These are phyloP conservation scores for Eulemur rubriventer DNA, from an alignment of 2,797 vertebrate species.

Conservation along the genomic window DNA sequence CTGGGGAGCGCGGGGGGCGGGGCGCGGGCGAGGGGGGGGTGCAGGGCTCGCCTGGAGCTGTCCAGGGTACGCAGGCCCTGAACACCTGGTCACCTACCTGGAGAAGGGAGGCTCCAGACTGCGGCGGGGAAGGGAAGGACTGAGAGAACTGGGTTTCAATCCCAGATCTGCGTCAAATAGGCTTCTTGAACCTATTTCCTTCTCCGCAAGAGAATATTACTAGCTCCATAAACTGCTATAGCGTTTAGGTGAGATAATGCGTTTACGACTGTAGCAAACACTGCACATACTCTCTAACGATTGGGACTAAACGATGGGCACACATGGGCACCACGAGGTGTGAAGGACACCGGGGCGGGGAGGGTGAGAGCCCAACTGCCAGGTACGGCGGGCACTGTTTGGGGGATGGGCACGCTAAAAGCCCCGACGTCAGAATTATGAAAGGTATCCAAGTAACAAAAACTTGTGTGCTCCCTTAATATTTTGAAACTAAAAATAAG, in stretches of 20 bases:
- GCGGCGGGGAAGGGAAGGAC: not conserved
- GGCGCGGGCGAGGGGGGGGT: fast-evolving
- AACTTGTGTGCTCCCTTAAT: not conserved
- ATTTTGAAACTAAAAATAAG: not conserved
- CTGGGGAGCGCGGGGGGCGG: too few species aligned
- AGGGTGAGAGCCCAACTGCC: too few species aligned
- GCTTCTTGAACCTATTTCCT: not conserved
- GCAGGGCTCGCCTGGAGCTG: not conserved
- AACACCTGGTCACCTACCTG: too few species aligned
- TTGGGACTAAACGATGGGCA: not conserved
- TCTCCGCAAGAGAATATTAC: not conserved
- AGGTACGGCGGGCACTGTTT: not conserved
- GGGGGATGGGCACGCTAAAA: not conserved
- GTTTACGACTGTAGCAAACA: fast-evolving
- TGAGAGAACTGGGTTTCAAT: not conserved
- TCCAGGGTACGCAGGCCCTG: not conserved
- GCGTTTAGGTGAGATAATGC: not conserved
- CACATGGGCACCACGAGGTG: not conserved
- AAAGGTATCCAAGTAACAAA: not conserved
- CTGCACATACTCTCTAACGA: not conserved
- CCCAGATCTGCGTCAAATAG: not conserved
- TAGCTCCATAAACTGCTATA: fast-evolving
- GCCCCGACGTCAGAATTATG: not conserved
- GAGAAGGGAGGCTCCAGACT: not conserved
- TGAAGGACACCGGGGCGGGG: not conserved